Conservation (phyloP, 2,888 invertebrate genomes). For the Platycheirus rosarum region DNA sequence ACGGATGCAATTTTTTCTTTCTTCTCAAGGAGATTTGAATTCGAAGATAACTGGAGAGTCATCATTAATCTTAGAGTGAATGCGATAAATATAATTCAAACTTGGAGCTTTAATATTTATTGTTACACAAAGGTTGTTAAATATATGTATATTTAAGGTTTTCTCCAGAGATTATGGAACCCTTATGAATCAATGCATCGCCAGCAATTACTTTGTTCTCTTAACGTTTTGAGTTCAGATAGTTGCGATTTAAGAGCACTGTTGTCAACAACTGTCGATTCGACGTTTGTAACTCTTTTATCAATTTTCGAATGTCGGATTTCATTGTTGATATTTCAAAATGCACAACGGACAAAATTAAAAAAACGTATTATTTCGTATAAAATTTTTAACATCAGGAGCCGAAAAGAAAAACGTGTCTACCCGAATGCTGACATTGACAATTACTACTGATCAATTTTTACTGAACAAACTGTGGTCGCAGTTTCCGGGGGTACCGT, state of each 20-base stretch:
- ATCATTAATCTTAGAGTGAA: background rate
- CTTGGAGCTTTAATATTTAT: background rate
- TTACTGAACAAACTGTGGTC: no score
- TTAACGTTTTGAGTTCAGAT: background rate
- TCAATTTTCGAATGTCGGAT: constrained; percentile 7
- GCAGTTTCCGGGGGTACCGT: no score
- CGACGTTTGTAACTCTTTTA: background rate
- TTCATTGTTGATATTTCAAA: background rate
- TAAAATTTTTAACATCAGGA: background rate
- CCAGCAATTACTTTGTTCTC: no score
- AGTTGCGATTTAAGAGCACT: constrained; percentile 1
- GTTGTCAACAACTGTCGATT: no score
- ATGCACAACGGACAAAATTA: no score
- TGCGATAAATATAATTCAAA: constrained; percentile 1
- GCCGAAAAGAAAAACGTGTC: background rate
- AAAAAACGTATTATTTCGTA: background rate
- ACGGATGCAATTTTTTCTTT: background rate
- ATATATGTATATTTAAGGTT: background rate
- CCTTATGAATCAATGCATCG: background rate
- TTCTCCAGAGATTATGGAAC: background rate
- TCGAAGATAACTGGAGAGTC: background rate
- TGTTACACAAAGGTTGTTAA: background rate
- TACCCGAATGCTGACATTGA: background rate
- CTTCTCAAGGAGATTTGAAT: background rate
- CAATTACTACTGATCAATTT: no score